A percentile compares a stretch with the other conserved stretches of the same genome.
These are phyloP conservation scores for Apodemia duryi DNA, from an alignment of 2,888 invertebrate genomes.

Conservation along the genomic window DNA sequence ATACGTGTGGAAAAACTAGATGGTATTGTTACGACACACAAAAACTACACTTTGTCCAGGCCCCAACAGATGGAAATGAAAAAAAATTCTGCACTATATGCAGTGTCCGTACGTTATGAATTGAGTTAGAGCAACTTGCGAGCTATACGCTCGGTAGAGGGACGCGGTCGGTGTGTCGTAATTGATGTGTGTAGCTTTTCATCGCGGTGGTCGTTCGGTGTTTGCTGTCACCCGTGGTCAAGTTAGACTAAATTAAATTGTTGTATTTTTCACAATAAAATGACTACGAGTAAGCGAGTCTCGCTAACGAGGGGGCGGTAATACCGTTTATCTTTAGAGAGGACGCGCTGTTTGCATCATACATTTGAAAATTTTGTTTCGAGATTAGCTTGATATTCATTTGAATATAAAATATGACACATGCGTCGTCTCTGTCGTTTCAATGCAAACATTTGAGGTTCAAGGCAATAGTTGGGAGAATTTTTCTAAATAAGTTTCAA, in stretches of 20 bases:
- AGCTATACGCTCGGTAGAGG: constrained; percentile 46
- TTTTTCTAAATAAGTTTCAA: no score
- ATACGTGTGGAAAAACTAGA: constrained; percentile 17
- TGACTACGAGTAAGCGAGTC: constrained; percentile 51
- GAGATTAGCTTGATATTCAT: not conserved
- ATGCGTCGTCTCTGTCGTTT: no score
- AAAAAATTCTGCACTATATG: constrained; percentile 48
- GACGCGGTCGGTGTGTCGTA: constrained; percentile 49
- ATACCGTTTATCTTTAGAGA: constrained; percentile 49
- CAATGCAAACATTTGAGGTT: no score
- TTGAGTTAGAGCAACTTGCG: constrained; percentile 64
- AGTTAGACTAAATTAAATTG: constrained; percentile 76
- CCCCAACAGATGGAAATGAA: constrained; percentile 40
- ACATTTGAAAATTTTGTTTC: constrained; percentile 41
- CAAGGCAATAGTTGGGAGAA: no score
- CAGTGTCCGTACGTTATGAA: constrained; percentile 51
- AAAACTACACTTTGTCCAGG: constrained; percentile 14
- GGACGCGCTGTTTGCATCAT: constrained; percentile 37
- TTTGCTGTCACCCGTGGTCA: constrained; percentile 57
- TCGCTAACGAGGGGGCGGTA: constrained; percentile 56
- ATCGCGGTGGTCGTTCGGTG: constrained; percentile 55
- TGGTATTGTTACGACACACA: constrained; percentile 18
- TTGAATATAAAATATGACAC: not conserved
- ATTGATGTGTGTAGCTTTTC: constrained; percentile 74
- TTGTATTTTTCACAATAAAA: constrained; percentile 72